Evolutionary conservation across 2,888 invertebrate genomes (phyloP), one percentile per base, ranked within the genome.

Genomic region (Melanostoma mellinum): DNA sequence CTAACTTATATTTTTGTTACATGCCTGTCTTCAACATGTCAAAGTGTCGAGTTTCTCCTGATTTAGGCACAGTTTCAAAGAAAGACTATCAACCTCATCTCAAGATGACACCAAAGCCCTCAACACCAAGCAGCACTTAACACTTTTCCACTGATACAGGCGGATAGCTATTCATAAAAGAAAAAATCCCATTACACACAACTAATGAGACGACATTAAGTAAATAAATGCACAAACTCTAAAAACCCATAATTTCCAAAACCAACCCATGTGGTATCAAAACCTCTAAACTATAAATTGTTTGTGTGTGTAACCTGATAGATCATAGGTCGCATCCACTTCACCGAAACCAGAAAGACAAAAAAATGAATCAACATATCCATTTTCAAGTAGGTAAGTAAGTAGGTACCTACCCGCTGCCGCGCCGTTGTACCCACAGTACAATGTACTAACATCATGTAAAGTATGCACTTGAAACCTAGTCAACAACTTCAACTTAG

Each of bases 301-400:
- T 20, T 5, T 8, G 33, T 60, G 33, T 69, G 8, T 78, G 84
- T 79, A 84, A 79, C 71, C 60, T 65, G 84, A 84, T 78, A 84
- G 78, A 84, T 84, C 60, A 78, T 71, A 69, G 67, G 84, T 74
- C 69, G 48, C 78, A 84, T 69, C 78, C 74, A 78, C 84, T 84
- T 71, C 55, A 65, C 35, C 72, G 40, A 61, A 67, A 75, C 4
- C 8, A 30, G 6, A 63, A 63, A 38, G 46, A 9, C n/a, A 30
- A 50, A 63, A 50, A 63, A 20, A 20, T 20, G 20, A 20, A 20
- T 20, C 20, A 20, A 20, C 20, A 50, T 72, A 78, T 78, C 72
- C 67, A 75, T 79, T 67, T 79, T 78, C 84, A 75, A 84, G 78
- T 78, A 65, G 46, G 6, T 33, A 75, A 84, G 78, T 78, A 58